Conservation (phyloP, 2,888 invertebrate genomes). For the Heterodera filipjevi region DNA sequence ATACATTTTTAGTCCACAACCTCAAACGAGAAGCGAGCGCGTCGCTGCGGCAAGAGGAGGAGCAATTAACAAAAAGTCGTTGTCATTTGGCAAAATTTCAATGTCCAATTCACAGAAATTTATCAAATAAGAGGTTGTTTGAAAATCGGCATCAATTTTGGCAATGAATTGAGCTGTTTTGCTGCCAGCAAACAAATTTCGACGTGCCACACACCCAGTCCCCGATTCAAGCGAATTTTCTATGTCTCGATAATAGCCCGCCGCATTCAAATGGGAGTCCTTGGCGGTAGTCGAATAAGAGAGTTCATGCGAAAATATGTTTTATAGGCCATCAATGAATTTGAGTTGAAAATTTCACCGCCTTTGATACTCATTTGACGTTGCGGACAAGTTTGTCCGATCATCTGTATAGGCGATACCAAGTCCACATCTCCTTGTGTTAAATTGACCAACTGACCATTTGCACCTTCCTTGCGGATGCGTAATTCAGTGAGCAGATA, state of each 20-base stretch:
- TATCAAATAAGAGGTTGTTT: constrained; percentile 27
- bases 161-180: constrained; percentile 29
- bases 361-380: too few species aligned
- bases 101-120: constrained; percentile 15
- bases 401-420: constrained; percentile 24
- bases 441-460: not conserved
- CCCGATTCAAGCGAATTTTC: not conserved
- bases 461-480: constrained; percentile 3
- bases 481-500: constrained; percentile 17
- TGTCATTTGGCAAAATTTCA: constrained; percentile 29
- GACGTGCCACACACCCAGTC: constrained; percentile 20
- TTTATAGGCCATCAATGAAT: too few species aligned
- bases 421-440: not conserved
- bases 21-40: not conserved
- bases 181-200: constrained; percentile 24
- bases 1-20: constrained; percentile 19
- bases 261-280: too few species aligned
- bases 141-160: constrained; percentile 30
- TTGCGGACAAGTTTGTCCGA: constrained; percentile 26
- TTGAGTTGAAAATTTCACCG: too few species aligned
- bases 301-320: too few species aligned
- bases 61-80: constrained; percentile 8
- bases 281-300: too few species aligned
- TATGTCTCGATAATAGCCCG: constrained; percentile 11
- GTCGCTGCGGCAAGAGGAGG: not conserved